Conservation (phyloP, 2,113 vertebrate genomes). For the Ptilorrhoa leucosticta region DNA sequence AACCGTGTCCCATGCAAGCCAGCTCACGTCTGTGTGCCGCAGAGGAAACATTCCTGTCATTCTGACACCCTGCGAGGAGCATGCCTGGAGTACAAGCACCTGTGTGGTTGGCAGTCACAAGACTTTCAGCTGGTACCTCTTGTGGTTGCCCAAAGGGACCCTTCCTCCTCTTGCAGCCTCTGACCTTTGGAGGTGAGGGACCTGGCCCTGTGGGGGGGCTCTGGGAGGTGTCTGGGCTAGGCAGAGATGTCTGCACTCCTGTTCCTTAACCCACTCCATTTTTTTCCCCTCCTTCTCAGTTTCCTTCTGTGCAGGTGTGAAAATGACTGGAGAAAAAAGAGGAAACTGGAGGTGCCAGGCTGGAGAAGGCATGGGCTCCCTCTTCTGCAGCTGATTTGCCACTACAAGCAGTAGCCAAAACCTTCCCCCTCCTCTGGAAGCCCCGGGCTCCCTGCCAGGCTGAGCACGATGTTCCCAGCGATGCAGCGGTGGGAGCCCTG, state of each 20-base stretch:
- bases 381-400: constrained; percentile 42
- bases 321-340: neutral
- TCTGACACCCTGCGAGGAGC: neutral
- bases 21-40: neutral
- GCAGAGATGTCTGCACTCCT: neutral
- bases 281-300: neutral
- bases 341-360: neutral
- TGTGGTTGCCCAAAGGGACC: neutral
- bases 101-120: neutral
- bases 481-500: neutral
- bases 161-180: neutral
- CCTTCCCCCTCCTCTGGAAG: neutral
- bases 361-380: constrained; percentile 52
- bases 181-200: neutral
- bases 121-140: neutral
- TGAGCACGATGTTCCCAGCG: neutral
- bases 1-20: neutral
- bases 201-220: neutral
- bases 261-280: neutral
- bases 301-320: neutral
- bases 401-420: constrained; percentile 8
- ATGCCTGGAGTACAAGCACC: neutral
- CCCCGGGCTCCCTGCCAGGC: neutral
- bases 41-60: neutral
- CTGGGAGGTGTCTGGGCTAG: neutral